phyloP scores from a whole-genome alignment of 2,888 invertebrate species.

The Timema podura region DNA sequence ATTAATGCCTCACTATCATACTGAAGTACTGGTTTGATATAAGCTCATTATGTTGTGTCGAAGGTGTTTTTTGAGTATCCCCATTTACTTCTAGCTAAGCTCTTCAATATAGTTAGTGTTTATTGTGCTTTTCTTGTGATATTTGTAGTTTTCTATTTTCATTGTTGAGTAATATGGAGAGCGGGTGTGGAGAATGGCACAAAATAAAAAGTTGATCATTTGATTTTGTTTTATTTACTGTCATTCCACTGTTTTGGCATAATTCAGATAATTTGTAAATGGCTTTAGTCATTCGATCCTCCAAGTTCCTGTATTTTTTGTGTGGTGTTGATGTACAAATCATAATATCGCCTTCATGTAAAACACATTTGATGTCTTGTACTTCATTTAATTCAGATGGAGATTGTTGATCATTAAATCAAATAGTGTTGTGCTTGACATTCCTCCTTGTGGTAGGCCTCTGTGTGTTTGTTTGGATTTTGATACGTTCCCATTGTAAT shows the following conservation, averaged over 20 bases:
- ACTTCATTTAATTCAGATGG: constrained; percentile 9
- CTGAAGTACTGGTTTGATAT: constrained; percentile 13
- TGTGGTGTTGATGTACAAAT: constrained; percentile 13
- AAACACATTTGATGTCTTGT: constrained; percentile 4
- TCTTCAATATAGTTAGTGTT: constrained; percentile 13
- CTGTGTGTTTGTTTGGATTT: background rate
- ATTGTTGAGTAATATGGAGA: background rate
- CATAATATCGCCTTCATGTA: background rate
- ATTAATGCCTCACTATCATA: too few species aligned
- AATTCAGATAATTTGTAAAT: background rate
- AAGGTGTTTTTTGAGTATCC: constrained; percentile 9
- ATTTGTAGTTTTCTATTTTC: background rate
- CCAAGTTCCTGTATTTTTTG: too few species aligned
- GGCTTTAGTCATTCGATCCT: constrained; percentile 5
- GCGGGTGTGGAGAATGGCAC: constrained; percentile 2
- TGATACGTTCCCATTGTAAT: too few species aligned
- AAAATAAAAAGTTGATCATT: constrained; percentile 5
- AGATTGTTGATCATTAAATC: constrained; percentile 3
- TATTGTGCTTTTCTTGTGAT: constrained; percentile 2
- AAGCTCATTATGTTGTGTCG: constrained; percentile 5
- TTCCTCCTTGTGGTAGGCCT: constrained; percentile 10
- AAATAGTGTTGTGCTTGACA: too few species aligned
- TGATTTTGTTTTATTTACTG: constrained; percentile 6
- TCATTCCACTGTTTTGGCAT: constrained; percentile 9
- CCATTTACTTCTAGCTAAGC: constrained; percentile 12